A percentile compares a stretch with the other conserved stretches of the same genome.
Evolutionary conservation across 2,888 invertebrate genomes (phyloP).

Genomic region (Geotrupes spiniger): DNA sequence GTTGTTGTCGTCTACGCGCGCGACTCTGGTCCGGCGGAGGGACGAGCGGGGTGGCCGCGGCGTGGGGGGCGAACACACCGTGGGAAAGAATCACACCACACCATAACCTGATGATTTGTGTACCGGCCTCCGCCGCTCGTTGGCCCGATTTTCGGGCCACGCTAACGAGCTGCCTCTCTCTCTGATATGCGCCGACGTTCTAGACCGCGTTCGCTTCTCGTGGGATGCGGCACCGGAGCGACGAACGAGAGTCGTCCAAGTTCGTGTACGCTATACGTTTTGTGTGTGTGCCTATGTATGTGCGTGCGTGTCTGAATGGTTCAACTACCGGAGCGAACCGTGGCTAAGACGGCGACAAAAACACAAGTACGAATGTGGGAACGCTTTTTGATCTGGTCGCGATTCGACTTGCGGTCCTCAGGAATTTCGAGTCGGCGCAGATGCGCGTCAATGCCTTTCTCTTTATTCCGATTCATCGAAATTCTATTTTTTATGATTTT

Average conservation of each 20-base stretch:
- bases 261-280: no score
- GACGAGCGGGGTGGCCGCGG: conserved; percentile 24
- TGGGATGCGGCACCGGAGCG: no score
- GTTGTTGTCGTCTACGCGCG: conserved; percentile 38
- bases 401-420: conserved; percentile 2
- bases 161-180: conserved; percentile 34
- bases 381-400: neutral
- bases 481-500: no score
- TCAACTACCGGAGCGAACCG: conserved; percentile 1
- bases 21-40: conserved; percentile 12
- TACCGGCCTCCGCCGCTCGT: conserved; percentile 30
- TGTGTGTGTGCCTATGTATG: no score
- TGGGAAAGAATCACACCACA: conserved; percentile 46
- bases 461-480: no score
- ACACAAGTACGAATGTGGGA: conserved; percentile 3
- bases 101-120: conserved; percentile 45
- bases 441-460: no score
- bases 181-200: conserved; percentile 35
- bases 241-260: conserved; percentile 1
- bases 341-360: conserved; percentile 4
- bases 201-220: conserved; percentile 24
- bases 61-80: conserved; percentile 37
- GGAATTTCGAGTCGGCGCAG: no score
- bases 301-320: neutral
- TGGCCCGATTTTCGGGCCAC: conserved; percentile 10